These are phyloP conservation scores for Euglossa dilemma DNA, from an alignment of 1,140 invertebrate genomes.

Conservation along the genomic window DNA sequence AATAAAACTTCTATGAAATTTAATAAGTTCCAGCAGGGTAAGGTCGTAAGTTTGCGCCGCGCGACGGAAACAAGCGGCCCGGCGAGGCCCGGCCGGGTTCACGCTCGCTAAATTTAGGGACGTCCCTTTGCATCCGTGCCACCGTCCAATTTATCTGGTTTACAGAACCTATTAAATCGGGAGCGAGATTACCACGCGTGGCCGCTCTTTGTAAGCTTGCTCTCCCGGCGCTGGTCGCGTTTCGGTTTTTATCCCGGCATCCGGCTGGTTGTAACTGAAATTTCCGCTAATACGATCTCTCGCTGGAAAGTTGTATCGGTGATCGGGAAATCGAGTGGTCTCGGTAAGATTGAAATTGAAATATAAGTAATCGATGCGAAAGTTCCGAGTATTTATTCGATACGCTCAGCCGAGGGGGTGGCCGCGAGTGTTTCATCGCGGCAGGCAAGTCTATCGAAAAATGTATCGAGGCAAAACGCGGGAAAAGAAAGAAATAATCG, in stretches of 20 bases:
- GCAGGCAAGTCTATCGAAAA: neutral
- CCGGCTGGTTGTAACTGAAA: neutral
- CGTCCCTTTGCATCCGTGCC: slow-evolving; percentile 64
- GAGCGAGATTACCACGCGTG: slow-evolving; percentile 25
- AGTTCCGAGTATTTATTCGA: too few species aligned
- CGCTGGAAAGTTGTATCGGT: too few species aligned
- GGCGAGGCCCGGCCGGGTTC: slow-evolving; percentile 29
- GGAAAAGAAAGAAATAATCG: neutral
- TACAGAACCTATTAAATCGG: slow-evolving; percentile 58
- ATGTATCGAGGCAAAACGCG: slow-evolving; percentile 2
- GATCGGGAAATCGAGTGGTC: too few species aligned
- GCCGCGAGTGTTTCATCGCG: too few species aligned
- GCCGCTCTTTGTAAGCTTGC: slow-evolving; percentile 16
- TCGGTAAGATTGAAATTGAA: too few species aligned
- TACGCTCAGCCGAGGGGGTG: too few species aligned
- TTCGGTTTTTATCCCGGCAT: neutral
- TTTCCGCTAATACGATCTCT: too few species aligned
- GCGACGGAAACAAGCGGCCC: slow-evolving; percentile 70
- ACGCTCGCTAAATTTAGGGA: slow-evolving; percentile 72
- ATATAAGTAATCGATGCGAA: too few species aligned
- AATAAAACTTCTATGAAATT: slow-evolving; percentile 81
- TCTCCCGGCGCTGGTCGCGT: neutral
- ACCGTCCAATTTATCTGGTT: slow-evolving; percentile 62
- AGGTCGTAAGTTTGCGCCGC: slow-evolving; percentile 72
- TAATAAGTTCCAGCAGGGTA: slow-evolving; percentile 76